phyloP scores from a whole-genome alignment of 2,797 vertebrate species.

The Malacoraja senta region DNA sequence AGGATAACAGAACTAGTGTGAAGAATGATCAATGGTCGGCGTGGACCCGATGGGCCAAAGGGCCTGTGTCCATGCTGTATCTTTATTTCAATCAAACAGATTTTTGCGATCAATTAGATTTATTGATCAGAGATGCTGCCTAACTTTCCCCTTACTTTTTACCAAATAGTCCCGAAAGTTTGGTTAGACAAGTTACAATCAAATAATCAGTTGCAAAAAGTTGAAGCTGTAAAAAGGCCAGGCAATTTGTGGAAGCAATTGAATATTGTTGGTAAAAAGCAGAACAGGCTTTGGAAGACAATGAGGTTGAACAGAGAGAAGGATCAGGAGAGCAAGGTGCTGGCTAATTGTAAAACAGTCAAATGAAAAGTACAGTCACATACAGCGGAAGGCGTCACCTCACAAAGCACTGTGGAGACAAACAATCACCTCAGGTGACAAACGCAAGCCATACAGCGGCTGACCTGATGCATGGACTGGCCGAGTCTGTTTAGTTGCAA shows the following conservation, averaged over 20 bases:
- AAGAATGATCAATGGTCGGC: too few species aligned
- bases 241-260: not conserved
- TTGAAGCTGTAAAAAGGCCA: not conserved
- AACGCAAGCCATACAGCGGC: constrained; percentile 61
- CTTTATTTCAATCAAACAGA: too few species aligned
- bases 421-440: constrained; percentile 52
- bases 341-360: not conserved
- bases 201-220: constrained; percentile 4
- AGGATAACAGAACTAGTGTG: too few species aligned
- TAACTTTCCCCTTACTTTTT: not conserved
- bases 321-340: not conserved
- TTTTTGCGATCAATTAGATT: too few species aligned
- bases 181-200: not conserved
- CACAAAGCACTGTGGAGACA: constrained; percentile 53
- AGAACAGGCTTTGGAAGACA: not conserved
- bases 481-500: constrained; percentile 84
- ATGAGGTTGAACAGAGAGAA: not conserved
- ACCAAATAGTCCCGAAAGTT: not conserved
- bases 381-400: constrained; percentile 47
- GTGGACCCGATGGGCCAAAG: too few species aligned
- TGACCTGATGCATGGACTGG: constrained; percentile 85
- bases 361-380: constrained; percentile 45
- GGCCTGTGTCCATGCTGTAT: too few species aligned
- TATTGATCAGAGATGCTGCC: too few species aligned
- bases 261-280: not conserved